These are phyloP conservation scores for Hemitrygon akajei DNA, from an alignment of 2,797 vertebrate species.

Conservation along the genomic window DNA sequence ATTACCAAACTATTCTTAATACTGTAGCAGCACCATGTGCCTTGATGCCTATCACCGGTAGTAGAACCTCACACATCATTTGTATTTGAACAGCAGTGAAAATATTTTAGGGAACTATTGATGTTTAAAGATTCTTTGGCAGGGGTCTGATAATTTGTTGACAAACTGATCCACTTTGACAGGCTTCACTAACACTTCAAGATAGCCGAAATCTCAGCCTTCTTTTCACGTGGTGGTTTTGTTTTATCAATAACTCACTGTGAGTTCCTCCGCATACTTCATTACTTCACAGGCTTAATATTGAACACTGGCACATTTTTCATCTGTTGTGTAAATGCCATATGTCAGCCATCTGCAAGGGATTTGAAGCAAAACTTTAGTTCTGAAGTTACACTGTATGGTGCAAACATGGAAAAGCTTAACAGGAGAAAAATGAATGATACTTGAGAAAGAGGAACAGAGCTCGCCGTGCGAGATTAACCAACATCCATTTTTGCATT, in stretches of 20 bases:
- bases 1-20: not conserved
- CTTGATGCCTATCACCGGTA: not conserved
- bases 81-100: too few relatives aligned
- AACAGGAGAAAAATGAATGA: not conserved
- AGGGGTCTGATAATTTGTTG: not conserved
- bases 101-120: constrained; percentile 1
- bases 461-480: not conserved
- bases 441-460: not conserved
- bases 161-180: not conserved
- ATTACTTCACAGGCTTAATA: constrained; percentile 18
- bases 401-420: not conserved
- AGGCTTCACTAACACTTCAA: not conserved
- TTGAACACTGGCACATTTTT: not conserved
- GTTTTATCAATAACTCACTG: constrained; percentile 9
- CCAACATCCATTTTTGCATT: not conserved
- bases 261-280: not conserved
- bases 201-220: not conserved
- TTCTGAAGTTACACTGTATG: not conserved
- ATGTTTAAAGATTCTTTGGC: not conserved
- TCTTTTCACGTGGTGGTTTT: not conserved
- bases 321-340: not conserved
- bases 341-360: not conserved
- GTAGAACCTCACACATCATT: not conserved
- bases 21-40: not conserved
- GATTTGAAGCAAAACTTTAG: not conserved